phyloP scores from a whole-genome alignment of 30 jellyfish, hydroid and myxozoan species.

The Turritopsis dohrnii region DNA sequence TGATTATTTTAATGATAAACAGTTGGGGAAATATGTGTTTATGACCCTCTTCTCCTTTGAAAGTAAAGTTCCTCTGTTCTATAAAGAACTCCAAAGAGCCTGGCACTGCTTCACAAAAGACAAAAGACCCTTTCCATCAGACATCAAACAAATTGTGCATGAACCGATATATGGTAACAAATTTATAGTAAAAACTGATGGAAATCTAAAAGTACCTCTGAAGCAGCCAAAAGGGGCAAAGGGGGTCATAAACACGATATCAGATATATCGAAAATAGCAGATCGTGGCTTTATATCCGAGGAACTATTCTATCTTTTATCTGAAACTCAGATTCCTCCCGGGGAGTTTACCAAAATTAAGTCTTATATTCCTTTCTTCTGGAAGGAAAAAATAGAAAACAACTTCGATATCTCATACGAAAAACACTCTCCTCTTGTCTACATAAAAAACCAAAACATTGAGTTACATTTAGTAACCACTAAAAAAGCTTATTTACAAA shows the following conservation, averaged over 20 bases:
- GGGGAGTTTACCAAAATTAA: neutral
- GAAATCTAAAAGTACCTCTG: neutral
- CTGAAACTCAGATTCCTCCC: neutral
- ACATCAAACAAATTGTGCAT: neutral
- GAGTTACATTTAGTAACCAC: neutral
- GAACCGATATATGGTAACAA: neutral
- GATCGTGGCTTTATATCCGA: neutral
- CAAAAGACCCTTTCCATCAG: neutral
- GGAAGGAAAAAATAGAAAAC: neutral
- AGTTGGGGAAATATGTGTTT: too few relatives aligned
- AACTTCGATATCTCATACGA: neutral
- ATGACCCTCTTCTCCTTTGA: too few relatives aligned
- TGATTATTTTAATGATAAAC: too few relatives aligned
- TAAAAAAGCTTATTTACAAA: neutral
- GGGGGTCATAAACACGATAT: neutral
- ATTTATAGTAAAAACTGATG: neutral
- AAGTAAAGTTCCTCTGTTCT: too few relatives aligned
- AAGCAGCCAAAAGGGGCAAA: neutral
- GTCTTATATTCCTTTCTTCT: neutral
- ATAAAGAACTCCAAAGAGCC: too few relatives aligned
- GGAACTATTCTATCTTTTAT: neutral
- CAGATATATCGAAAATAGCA: neutral
- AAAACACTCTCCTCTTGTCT: neutral
- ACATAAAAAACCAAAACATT: neutral
- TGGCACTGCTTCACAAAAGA: too few relatives aligned